Conservation (phyloP, 2,888 invertebrate genomes). For the Drosophila neonasuta region DNA sequence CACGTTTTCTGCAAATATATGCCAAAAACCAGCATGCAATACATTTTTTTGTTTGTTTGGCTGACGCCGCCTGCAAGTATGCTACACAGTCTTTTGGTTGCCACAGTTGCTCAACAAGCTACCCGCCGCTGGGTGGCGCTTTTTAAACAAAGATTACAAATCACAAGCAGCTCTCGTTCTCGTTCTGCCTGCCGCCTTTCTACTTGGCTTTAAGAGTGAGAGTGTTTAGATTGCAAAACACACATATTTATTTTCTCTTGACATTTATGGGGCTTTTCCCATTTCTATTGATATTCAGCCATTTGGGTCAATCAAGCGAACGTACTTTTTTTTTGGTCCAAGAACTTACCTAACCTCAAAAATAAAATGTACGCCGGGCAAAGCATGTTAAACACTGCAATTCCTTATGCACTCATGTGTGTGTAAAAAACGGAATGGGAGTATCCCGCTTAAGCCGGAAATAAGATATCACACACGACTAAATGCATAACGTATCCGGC, state of each 20-base stretch:
- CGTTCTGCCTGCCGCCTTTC: background rate
- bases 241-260: conserved; percentile 22
- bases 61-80: conserved; percentile 38
- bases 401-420: background rate
- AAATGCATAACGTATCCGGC: conserved; percentile 63
- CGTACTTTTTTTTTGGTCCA: background rate
- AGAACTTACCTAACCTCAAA: conserved; percentile 44
- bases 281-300: conserved; percentile 13
- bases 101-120: conserved; percentile 20
- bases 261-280: conserved; percentile 27
- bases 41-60: conserved; percentile 50
- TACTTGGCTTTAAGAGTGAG: background rate
- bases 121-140: conserved; percentile 40
- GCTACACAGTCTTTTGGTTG: conserved; percentile 32
- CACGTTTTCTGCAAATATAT: conserved; percentile 70
- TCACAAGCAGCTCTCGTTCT: conserved; percentile 20
- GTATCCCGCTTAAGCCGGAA: conserved; percentile 48
- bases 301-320: conserved; percentile 18
- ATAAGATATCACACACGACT: conserved; percentile 75
- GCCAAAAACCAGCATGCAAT: conserved; percentile 63
- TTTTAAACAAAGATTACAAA: conserved; percentile 46
- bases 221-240: background rate
- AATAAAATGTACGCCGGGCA: conserved; percentile 16
- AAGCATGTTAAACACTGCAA: background rate
- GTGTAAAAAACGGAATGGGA: conserved; percentile 19